phyloP scores from a whole-genome alignment of 2,113 vertebrate genomes.

The Trochalopteron elliotii region DNA sequence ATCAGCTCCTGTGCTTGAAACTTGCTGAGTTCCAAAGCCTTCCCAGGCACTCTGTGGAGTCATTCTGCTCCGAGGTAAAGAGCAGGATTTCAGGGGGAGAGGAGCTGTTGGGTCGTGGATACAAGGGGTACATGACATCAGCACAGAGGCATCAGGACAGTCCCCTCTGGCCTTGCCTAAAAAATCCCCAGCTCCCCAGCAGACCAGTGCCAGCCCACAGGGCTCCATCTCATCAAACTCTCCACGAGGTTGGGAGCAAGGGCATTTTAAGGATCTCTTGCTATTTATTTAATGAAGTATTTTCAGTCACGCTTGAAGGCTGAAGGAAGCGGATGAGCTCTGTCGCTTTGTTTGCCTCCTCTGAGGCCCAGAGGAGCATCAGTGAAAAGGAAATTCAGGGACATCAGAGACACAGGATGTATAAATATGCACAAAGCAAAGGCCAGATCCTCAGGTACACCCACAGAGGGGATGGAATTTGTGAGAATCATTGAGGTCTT shows the following conservation, averaged over 20 bases:
- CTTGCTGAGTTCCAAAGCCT: neutral
- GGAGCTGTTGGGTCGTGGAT: neutral
- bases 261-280: neutral
- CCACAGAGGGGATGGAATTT: neutral
- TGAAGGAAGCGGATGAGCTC: neutral
- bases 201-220: neutral
- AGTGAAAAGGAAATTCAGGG: conserved; percentile 17
- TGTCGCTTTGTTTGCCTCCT: neutral
- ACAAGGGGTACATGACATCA: accelerated
- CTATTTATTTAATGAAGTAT: neutral
- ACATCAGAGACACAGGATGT: neutral
- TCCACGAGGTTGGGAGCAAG: accelerated
- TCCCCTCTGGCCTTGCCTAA: neutral
- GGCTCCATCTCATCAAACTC: neutral
- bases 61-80: neutral
- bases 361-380: neutral
- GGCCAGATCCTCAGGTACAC: neutral
- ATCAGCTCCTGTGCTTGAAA: neutral
- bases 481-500: neutral
- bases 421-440: neutral
- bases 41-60: neutral
- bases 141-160: neutral
- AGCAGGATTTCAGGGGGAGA: neutral
- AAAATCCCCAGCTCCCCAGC: neutral
- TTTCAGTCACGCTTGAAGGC: neutral